Evolutionary conservation across 2,797 vertebrate genomes (phyloP).

Genomic region (Myripristis jacobus): DNA sequence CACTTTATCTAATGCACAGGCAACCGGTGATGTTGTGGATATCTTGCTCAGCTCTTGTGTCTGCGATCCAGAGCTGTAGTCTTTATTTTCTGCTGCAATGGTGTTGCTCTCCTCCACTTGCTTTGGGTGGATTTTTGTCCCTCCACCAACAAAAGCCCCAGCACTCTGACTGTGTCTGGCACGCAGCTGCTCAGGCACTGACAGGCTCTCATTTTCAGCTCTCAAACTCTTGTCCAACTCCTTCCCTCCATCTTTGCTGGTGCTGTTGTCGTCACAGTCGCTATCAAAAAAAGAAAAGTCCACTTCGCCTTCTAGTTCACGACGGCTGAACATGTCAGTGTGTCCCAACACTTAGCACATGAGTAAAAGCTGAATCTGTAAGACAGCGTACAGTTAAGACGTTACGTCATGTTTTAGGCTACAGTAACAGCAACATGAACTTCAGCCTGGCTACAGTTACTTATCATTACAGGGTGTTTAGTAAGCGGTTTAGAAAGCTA

Average conservation of each 20-base stretch:
- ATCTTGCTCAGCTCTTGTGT: constrained; percentile 13
- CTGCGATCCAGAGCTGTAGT: constrained; percentile 35
- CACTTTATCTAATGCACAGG: constrained; percentile 22
- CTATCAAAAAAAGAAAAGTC: constrained; percentile 98
- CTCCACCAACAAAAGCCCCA: not conserved
- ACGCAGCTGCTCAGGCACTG: not conserved
- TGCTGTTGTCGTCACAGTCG: constrained; percentile 83
- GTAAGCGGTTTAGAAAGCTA: not conserved
- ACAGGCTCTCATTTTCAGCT: constrained; percentile 13
- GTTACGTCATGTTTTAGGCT: not conserved
- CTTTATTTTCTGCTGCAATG: constrained; percentile 21
- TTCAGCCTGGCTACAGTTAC: not conserved
- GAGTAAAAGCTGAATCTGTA: constrained; percentile 31
- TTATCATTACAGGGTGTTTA: not conserved
- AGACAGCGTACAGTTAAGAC: not conserved
- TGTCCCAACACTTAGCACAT: not conserved
- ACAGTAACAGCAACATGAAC: not conserved
- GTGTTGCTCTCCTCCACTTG: constrained; percentile 5
- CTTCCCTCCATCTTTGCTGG: constrained; percentile 31
- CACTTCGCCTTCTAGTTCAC: constrained; percentile 90
- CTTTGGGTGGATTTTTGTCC: constrained; percentile 9
- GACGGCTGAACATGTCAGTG: constrained; percentile 85
- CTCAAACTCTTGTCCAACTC: constrained; percentile 31
- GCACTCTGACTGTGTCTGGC: constrained; percentile 22
- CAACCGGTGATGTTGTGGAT: constrained; percentile 16